Evolutionary conservation across 2,113 vertebrate genomes (phyloP).

Genomic region (Larimichthys polyactis): DNA sequence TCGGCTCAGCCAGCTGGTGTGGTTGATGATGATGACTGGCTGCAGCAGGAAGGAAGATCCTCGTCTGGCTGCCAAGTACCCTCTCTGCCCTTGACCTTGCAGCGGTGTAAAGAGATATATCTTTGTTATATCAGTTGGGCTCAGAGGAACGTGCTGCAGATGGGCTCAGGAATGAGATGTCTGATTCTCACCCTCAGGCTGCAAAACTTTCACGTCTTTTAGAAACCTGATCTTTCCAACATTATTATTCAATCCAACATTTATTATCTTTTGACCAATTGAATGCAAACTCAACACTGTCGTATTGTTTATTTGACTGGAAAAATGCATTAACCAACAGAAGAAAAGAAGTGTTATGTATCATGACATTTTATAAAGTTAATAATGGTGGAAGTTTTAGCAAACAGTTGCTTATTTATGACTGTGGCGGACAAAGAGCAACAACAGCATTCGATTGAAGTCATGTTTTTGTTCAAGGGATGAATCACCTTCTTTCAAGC

Average conservation of each 20-base stretch:
- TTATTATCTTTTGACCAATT: background rate
- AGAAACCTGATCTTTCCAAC: background rate
- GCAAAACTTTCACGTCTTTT: background rate
- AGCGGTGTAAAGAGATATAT: conserved; percentile 36
- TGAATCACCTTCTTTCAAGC: background rate
- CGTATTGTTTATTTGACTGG: background rate
- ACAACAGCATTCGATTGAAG: background rate
- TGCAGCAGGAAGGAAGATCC: conserved; percentile 34
- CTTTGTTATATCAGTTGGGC: conserved; percentile 21
- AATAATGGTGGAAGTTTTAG: too few species aligned
- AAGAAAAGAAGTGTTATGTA: background rate
- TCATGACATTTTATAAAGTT: background rate
- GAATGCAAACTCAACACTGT: background rate
- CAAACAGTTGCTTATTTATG: background rate
- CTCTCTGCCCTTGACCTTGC: conserved; percentile 67
- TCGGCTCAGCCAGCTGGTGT: conserved; percentile 13
- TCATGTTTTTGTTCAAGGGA: background rate
- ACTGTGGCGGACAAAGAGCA: background rate
- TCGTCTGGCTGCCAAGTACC: conserved; percentile 44
- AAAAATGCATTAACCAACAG: background rate
- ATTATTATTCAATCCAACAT: background rate
- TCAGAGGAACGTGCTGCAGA: conserved; percentile 30
- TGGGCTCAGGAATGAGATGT: conserved; percentile 6
- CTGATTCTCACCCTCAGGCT: background rate
- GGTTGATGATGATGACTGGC: conserved; percentile 27